A percentile compares a stretch with the other conserved stretches of the same genome.
phyloP scores from a whole-genome alignment of 2,797 vertebrate genomes.

The Sebastolobus altivelis region DNA sequence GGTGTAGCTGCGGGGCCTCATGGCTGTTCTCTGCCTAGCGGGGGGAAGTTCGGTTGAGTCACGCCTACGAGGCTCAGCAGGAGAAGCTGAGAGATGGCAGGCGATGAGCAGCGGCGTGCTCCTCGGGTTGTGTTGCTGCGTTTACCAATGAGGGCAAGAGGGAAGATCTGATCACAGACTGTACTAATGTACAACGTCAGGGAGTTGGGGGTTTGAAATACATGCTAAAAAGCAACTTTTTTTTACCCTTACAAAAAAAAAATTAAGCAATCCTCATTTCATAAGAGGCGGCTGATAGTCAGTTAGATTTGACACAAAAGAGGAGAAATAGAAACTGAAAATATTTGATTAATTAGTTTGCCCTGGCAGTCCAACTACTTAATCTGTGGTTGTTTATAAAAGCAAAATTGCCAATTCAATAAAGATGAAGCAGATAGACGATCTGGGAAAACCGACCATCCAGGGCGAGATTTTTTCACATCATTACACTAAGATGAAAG shows the following conservation, averaged over 20 bases:
- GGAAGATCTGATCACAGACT: constrained; percentile 51
- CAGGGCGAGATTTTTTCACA: constrained; percentile 23
- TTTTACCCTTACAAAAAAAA: constrained; percentile 2
- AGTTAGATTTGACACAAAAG: constrained; percentile 13
- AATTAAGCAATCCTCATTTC: constrained; percentile 10
- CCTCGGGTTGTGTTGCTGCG: constrained; percentile 51
- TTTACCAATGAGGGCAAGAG: constrained; percentile 39
- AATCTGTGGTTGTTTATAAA: not conserved
- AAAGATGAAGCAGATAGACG: constrained; percentile 12
- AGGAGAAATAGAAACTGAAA: not conserved
- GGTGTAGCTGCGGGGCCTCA: constrained; percentile 66
- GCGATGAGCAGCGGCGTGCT: constrained; percentile 39
- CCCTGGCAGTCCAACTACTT: not conserved
- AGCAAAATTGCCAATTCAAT: constrained; percentile 21
- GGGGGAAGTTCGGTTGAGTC: constrained; percentile 69
- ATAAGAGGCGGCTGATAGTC: not conserved
- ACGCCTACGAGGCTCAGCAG: constrained; percentile 64
- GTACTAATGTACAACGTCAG: constrained; percentile 34
- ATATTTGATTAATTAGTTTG: constrained; percentile 10
- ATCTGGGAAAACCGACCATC: constrained; percentile 18
- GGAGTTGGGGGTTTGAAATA: constrained; percentile 20
- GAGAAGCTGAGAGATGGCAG: constrained; percentile 52
- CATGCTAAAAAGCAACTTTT: not conserved
- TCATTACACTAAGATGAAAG: constrained; percentile 62
- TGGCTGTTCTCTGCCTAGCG: constrained; percentile 61